Base-by-base conservation (phyloP, 2,888 invertebrate genomes). In the Gari tellinella region DNA sequence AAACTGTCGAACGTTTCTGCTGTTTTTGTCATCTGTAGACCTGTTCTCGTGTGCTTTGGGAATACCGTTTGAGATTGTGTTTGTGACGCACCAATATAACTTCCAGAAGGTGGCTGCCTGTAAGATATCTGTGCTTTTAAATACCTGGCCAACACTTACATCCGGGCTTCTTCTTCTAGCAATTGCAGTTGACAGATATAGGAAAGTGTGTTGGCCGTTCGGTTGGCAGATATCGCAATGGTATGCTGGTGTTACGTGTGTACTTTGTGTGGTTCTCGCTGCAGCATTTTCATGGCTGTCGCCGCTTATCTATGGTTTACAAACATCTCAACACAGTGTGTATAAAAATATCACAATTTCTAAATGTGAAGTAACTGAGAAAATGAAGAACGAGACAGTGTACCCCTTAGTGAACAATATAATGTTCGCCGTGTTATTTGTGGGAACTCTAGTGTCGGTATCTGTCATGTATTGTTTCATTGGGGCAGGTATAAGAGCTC, bases 121-220 rank as follows among this genome's bases (percentile, higher is more conserved):
- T 55, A 77, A 78, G 53, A 38, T 78, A 10, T 77, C 77, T 0
- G 66, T 80, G 41, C 73, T 79, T 41, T 43, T 72, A 10, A 84
- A 80, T 48, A 69, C 64, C 15, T 63, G 74, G 48, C 72, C 78
- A 5, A 81, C 77, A 12, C 37, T 84, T 0, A 70, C 80, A 0
- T 66, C 79, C 14, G 77, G 72, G 2, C 62, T 68, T n/a, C 38
- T 82, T 8, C 60, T 84, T 1, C 40, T 84, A 2, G 60, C 68
- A 0, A 82, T 84, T 38, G 79, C 82, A 0, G 55, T 81, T 0
- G 83, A 84, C 56, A 72, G 88, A 17, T 86, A 85, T 68, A 58
- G 81, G n/a, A 85, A 84, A 57, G 80, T 86, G 12, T 87, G 87
- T 55, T 72, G 63, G 19, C 85, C 86, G 0, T 70, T 84, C 15